Conservation (phyloP, 2,888 invertebrate genomes). For the Eupithecia insigniata region DNA sequence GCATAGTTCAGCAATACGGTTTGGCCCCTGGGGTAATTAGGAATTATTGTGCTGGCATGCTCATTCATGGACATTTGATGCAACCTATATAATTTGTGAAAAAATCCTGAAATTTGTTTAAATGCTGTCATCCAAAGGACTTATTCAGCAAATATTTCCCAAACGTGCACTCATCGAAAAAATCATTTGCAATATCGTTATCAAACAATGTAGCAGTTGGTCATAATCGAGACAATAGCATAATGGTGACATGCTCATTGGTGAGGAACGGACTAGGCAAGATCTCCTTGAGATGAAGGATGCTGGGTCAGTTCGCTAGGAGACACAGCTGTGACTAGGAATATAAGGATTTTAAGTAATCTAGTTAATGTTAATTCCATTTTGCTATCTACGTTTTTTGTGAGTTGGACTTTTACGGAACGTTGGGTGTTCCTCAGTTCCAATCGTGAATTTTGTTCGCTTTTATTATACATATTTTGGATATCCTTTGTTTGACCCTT, state of each 20-base stretch:
- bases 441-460: background rate
- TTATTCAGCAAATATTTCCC: background rate
- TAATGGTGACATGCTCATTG: constrained; percentile 56
- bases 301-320: constrained; percentile 56
- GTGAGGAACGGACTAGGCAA: constrained; percentile 62
- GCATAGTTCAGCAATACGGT: background rate
- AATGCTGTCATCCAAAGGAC: background rate
- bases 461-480: background rate
- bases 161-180: constrained; percentile 5
- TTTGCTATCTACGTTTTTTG: background rate
- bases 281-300: constrained; percentile 67
- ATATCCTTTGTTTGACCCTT: background rate
- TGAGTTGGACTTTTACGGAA: background rate
- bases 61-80: background rate
- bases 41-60: background rate
- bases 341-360: background rate
- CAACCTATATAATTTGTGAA: background rate
- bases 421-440: background rate
- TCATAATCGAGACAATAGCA: constrained; percentile 36
- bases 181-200: constrained; percentile 43
- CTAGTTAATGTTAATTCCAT: background rate
- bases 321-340: constrained; percentile 41
- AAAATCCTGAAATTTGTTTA: background rate
- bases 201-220: constrained; percentile 52
- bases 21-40: background rate